A percentile compares a stretch with the other conserved stretches of the same genome.
These are phyloP conservation scores for Dolichoris vasculosae DNA, from an alignment of 1,140 invertebrate genomes.

Conservation along the genomic window DNA sequence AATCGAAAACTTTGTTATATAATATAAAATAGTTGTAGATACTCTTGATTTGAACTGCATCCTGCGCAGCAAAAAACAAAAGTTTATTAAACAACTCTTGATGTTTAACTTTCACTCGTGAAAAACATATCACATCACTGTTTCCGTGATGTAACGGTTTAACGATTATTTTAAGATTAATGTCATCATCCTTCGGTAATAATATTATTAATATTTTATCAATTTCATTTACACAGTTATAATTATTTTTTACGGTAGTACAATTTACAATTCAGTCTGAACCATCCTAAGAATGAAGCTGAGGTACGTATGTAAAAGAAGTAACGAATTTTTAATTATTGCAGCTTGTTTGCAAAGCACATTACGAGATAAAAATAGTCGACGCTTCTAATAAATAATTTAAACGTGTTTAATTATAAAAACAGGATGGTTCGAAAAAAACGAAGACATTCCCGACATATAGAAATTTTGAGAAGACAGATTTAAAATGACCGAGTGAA, in stretches of 20 bases:
- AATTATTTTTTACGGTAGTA: conserved; percentile 37
- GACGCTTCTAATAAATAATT: not conserved
- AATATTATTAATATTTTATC: conserved; percentile 38
- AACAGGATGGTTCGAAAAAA: conserved; percentile 41
- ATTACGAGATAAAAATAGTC: not conserved
- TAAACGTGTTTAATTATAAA: not conserved
- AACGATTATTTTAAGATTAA: conserved; percentile 29
- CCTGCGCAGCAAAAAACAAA: conserved; percentile 38
- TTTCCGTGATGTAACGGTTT: not conserved
- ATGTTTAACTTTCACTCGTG: conserved; percentile 23
- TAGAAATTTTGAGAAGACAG: conserved; percentile 4
- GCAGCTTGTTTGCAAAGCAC: not conserved
- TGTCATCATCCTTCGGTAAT: not conserved
- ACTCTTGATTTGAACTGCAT: conserved; percentile 42
- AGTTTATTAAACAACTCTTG: conserved; percentile 11
- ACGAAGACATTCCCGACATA: not conserved
- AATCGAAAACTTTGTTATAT: not conserved
- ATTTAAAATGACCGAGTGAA: not conserved
- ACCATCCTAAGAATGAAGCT: conserved; percentile 36
- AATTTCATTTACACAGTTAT: conserved; percentile 43
- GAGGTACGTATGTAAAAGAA: conserved; percentile 15
- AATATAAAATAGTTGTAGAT: conserved; percentile 15
- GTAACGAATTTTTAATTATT: conserved; percentile 1
- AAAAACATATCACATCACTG: conserved; percentile 16
- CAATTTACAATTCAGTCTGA: conserved; percentile 53